Evolutionary conservation across 2,797 vertebrate species (phyloP).

Genomic region (Pseudopleuronectes americanus): DNA sequence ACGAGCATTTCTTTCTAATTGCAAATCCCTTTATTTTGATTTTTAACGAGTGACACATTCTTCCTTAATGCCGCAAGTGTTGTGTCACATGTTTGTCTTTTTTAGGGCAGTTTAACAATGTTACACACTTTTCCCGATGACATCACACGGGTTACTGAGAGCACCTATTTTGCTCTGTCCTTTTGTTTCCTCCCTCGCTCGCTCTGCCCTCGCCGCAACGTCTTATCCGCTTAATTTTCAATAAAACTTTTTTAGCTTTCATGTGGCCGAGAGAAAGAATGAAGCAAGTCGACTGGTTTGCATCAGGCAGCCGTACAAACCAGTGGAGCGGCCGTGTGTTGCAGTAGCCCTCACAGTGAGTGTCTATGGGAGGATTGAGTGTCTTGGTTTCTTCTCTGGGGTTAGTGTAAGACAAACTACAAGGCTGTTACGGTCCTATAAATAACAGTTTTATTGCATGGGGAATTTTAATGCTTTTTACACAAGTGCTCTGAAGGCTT

Average conservation of each 20-base stretch:
- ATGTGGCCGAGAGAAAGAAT: slow-evolving; percentile 68
- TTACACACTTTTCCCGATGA: slow-evolving; percentile 82
- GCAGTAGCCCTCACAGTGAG: slow-evolving; percentile 47
- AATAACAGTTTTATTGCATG: slow-evolving; percentile 84
- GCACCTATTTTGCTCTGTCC: slow-evolving; percentile 59
- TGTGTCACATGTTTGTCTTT: slow-evolving; percentile 73
- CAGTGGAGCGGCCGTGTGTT: slow-evolving; percentile 52
- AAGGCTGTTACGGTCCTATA: slow-evolving; percentile 84
- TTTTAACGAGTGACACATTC: slow-evolving; percentile 80
- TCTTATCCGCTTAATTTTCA: slow-evolving; percentile 77
- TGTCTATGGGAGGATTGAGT: slow-evolving; percentile 70
- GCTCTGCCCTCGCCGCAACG: slow-evolving; percentile 62
- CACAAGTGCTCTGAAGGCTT: slow-evolving; percentile 77
- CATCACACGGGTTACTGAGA: slow-evolving; percentile 77
- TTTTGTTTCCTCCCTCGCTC: slow-evolving; percentile 46
- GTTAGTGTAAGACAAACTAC: slow-evolving; percentile 85
- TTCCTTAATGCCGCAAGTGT: slow-evolving; percentile 69
- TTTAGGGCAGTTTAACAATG: slow-evolving; percentile 71
- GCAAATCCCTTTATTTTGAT: slow-evolving; percentile 66
- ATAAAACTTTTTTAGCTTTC: slow-evolving; percentile 72
- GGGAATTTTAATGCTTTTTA: slow-evolving; percentile 81
- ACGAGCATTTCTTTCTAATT: slow-evolving; percentile 40
- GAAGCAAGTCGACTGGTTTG: slow-evolving; percentile 61
- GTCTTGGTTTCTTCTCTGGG: slow-evolving; percentile 77
- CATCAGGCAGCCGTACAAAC: slow-evolving; percentile 60